Evolutionary conservation across 2,888 invertebrate genomes (phyloP), one percentile per base, ranked within the genome.

Genomic region (Athetis lepigone): DNA sequence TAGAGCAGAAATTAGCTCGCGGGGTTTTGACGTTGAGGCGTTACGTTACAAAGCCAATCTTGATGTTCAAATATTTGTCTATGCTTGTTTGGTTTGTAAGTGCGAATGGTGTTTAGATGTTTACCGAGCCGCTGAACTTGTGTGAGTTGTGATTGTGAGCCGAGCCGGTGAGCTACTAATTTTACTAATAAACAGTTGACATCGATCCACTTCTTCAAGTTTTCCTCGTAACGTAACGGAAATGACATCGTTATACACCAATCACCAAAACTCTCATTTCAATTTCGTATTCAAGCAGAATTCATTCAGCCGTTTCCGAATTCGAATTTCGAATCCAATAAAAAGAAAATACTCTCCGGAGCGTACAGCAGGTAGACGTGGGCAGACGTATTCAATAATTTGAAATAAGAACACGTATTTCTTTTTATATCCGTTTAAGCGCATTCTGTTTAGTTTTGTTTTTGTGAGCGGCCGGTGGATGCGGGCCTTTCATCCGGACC

Each of bases 381-480:
- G 92, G 90, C 91, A 91, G 93, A 91, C 92, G 92, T 92, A 93
- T 95, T 94, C 93, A 95, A 93, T 93, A 93, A 94, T 93, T 92
- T 90, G 91, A 92, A 93, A 92, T 93, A 93, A 92, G 92, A 92
- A 92, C 91, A 92, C 92, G 92, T 92, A 90, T 93, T 92, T 91
- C 91, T 94, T 93, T 94, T 94, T 94, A 93, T 91, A 92, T 93
- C 93, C 94, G 92, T 92, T 94, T 94, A 93, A 93, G 93, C 88
- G 93, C 91, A 91, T 92, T 94, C 91, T 92, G 93, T 93, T 93
- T 91, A 93, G 94, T 94, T 94, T 94, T 94, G 94, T 95, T 94
- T 94, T 94, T 94, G 86, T 94, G 86, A 91, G 86, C 88, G 88
- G 85, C 82, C 85, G 88, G 83, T 91, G 90, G 87, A 92, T 92